These are phyloP conservation scores for Sarcophaga peregrina DNA, from an alignment of 1,140 invertebrate species.

Conservation along the genomic window DNA sequence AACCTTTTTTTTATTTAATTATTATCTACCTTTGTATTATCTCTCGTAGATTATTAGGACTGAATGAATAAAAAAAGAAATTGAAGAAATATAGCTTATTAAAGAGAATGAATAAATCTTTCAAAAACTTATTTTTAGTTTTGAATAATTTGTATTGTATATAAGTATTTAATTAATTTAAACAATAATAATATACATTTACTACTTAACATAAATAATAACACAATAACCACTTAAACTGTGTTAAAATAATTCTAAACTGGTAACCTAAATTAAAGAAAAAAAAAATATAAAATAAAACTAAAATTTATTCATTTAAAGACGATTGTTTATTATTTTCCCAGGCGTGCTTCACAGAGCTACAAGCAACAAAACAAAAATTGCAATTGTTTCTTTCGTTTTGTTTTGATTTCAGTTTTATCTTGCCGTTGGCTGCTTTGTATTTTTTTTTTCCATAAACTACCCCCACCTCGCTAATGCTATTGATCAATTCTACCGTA, in stretches of 20 bases:
- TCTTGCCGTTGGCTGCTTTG: background rate
- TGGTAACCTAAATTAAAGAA: background rate
- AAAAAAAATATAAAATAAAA: background rate
- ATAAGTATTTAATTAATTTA: slow-evolving; percentile 13
- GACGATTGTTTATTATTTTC: background rate
- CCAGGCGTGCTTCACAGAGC: too few species aligned
- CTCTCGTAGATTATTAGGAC: background rate
- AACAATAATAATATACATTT: slow-evolving; percentile 14
- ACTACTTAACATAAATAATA: background rate
- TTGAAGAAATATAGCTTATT: background rate
- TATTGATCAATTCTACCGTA: background rate
- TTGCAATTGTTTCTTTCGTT: background rate
- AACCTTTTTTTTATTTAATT: background rate
- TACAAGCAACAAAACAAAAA: too few species aligned
- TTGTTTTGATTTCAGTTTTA: background rate
- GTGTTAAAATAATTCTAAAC: slow-evolving; percentile 13
- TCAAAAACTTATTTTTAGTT: background rate
- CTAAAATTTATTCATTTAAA: slow-evolving; percentile 11
- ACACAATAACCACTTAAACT: background rate
- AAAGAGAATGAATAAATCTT: background rate
- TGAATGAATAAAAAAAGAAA: background rate
- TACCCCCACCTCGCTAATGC: background rate
- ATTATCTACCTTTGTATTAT: background rate
- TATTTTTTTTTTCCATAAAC: background rate
- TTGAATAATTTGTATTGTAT: background rate